Percentiles rank a stretch among this genome's conserved stretches.
Evolutionary conservation across 2,888 invertebrate species (phyloP).

Genomic region (Balanococcus diminutus): DNA sequence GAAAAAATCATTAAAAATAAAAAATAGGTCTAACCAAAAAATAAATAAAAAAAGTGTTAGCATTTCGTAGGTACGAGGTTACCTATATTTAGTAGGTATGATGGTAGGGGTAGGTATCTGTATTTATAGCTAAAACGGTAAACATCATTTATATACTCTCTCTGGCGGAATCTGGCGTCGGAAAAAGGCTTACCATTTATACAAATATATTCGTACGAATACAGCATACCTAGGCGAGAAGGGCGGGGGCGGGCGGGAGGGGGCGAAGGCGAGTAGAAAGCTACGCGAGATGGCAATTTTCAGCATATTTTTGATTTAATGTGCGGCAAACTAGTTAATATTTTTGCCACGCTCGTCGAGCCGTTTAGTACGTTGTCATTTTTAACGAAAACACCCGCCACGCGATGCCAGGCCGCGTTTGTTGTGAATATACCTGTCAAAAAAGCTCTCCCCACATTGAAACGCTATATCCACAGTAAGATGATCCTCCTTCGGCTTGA

Average conservation of each 20-base stretch:
- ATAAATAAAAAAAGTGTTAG: too few species aligned
- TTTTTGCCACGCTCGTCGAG: slow-evolving; percentile 22
- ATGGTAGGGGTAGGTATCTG: too few species aligned
- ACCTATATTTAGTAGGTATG: too few species aligned
- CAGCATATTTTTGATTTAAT: slow-evolving; percentile 29
- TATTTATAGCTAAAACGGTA: not conserved
- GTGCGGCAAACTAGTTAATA: slow-evolving; percentile 19
- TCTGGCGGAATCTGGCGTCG: too few species aligned
- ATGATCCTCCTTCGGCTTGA: slow-evolving; percentile 1
- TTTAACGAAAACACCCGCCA: slow-evolving; percentile 23
- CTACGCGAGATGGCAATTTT: slow-evolving; percentile 13
- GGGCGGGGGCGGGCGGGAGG: too few species aligned
- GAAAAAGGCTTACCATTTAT: too few species aligned
- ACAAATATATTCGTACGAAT: too few species aligned
- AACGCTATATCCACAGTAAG: not conserved
- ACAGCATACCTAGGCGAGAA: too few species aligned
- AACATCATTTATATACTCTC: not conserved
- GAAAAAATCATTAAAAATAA: not conserved
- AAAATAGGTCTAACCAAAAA: not conserved
- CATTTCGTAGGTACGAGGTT: not conserved
- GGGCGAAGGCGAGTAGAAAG: too few species aligned
- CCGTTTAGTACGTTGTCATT: slow-evolving; percentile 27
- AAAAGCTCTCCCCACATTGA: not conserved
- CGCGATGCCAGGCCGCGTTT: too few species aligned
- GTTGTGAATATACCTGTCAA: slow-evolving; percentile 16